A percentile compares a stretch with the other conserved stretches of the same genome.
phyloP scores from a whole-genome alignment of 1,140 invertebrate species.

The Drosophila sproati region DNA sequence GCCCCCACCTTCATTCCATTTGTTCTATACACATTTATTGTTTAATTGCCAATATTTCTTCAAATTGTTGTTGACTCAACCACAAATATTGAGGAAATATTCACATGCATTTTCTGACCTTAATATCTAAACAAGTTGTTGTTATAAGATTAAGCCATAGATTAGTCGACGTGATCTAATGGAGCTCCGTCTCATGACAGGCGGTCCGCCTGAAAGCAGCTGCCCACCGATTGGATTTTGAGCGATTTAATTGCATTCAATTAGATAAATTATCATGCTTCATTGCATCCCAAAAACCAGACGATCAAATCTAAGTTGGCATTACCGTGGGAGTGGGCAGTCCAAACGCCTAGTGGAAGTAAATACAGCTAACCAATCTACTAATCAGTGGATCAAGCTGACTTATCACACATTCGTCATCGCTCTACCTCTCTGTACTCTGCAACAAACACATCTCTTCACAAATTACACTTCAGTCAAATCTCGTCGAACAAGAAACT shows the following conservation, averaged over 20 bases:
- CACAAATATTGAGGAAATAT: constrained; percentile 65
- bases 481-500: constrained; percentile 27
- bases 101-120: constrained; percentile 60
- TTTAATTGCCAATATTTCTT: constrained; percentile 62
- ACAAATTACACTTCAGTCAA: not conserved
- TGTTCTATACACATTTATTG: constrained; percentile 32
- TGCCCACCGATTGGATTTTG: constrained; percentile 34
- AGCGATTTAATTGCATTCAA: constrained; percentile 73
- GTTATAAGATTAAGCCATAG: constrained; percentile 48
- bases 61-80: constrained; percentile 40
- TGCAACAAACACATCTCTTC: not conserved
- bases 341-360: not conserved
- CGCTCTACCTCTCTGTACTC: not conserved
- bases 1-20: not conserved
- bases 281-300: constrained; percentile 51
- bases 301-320: constrained; percentile 26
- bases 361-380: not conserved
- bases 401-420: too few species aligned
- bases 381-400: not conserved
- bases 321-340: constrained; percentile 44
- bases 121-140: constrained; percentile 48
- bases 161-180: constrained; percentile 23
- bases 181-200: not conserved
- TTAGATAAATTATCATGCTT: constrained; percentile 68
- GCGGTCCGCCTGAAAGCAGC: constrained; percentile 1